Conservation (phyloP, 2,113 vertebrate genomes). For the Grammomys dolichurus region DNA sequence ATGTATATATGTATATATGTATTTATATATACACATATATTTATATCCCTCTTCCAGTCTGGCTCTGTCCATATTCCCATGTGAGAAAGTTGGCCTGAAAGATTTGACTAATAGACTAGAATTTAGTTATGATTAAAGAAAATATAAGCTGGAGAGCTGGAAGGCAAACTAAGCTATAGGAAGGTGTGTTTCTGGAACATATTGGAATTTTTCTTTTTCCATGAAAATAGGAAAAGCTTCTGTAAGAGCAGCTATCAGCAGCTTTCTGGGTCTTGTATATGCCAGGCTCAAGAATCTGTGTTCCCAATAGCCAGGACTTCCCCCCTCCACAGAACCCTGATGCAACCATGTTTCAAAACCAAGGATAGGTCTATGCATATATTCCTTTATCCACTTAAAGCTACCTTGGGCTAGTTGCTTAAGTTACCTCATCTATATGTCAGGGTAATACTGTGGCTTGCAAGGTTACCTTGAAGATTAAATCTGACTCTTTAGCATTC, state of each 20-base stretch:
- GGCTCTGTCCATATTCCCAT: background rate
- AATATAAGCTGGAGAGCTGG: background rate
- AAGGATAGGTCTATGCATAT: background rate
- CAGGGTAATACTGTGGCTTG: background rate
- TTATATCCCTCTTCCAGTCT: background rate
- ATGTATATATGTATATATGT: too few relatives aligned
- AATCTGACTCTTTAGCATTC: constrained; percentile 14
- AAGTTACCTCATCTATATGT: constrained; percentile 4
- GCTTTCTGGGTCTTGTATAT: background rate
- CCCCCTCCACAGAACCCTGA: background rate
- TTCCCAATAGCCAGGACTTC: background rate
- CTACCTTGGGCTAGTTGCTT: background rate
- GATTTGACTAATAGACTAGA: background rate
- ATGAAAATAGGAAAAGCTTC: background rate
- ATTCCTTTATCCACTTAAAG: constrained; percentile 19
- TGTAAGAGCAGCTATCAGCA: background rate
- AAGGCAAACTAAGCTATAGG: background rate
- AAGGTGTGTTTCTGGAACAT: background rate
- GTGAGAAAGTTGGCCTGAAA: background rate
- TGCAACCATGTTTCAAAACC: background rate
- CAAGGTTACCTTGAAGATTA: constrained; percentile 63
- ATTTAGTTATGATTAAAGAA: background rate
- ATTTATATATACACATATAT: background rate
- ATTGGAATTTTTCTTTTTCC: background rate
- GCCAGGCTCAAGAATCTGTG: background rate